A percentile compares a stretch with the other conserved stretches of the same genome.
Evolutionary conservation across 2,888 invertebrate genomes (phyloP).

Genomic region (Drepana falcataria): DNA sequence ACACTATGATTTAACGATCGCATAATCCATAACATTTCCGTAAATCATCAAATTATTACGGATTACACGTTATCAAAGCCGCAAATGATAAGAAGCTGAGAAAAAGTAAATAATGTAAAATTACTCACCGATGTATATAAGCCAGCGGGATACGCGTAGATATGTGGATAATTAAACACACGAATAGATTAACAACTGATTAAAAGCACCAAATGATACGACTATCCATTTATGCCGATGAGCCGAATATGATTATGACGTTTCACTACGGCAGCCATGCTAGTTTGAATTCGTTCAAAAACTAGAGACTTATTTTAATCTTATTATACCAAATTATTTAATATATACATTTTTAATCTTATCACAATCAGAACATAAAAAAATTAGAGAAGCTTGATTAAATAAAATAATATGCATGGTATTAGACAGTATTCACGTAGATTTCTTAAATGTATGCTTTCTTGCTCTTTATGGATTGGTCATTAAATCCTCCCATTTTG

Average conservation of each 20-base stretch:
- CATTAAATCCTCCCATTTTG: too few relatives aligned
- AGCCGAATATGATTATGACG: constrained; percentile 11
- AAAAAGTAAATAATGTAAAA: constrained; percentile 15
- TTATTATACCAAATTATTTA: too few relatives aligned
- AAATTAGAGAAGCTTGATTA: too few relatives aligned
- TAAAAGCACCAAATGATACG: constrained; percentile 25
- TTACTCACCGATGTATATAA: constrained; percentile 38
- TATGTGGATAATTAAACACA: constrained; percentile 31
- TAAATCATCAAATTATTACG: constrained; percentile 28
- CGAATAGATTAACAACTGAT: constrained; percentile 37
- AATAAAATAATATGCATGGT: too few relatives aligned
- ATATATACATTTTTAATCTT: too few relatives aligned
- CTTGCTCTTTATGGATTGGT: too few relatives aligned
- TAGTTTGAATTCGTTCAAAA: not conserved
- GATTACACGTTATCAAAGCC: constrained; percentile 23
- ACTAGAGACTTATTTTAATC: not conserved
- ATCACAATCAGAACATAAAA: too few relatives aligned
- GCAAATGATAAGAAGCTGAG: not conserved
- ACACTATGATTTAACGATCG: constrained; percentile 20
- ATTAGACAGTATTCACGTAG: too few relatives aligned
- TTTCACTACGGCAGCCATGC: constrained; percentile 6
- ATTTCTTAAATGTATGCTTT: too few relatives aligned
- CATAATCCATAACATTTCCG: constrained; percentile 24
- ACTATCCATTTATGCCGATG: constrained; percentile 30
- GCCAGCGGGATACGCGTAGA: constrained; percentile 26